Base-by-base conservation (phyloP, 2,888 invertebrate genomes). In the Hydroisotoma schaefferi region DNA sequence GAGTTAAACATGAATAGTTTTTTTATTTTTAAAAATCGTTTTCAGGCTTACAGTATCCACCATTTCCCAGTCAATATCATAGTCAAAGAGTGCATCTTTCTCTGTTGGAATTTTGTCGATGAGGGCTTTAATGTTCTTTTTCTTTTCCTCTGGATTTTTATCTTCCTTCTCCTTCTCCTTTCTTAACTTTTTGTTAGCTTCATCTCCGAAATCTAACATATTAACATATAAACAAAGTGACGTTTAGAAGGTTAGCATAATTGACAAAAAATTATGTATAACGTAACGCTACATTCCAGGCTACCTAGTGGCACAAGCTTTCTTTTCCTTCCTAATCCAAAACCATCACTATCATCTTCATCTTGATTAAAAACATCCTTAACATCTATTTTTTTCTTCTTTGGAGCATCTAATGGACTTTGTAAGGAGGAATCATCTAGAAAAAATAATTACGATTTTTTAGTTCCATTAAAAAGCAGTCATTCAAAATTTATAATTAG, bases 101-200 rank as follows among this genome's bases (percentile, higher is more conserved):
- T 90, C 93, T 8, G 97, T 98, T 62, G 99, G 99, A 76, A 99
- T 99, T 81, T 91, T 90, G 78, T 97, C 97, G 75, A 99, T 99
- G 72, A 99, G 85, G 68, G 89, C 89, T 81, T 98, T 98, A 74
- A 98, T 94, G 78, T 94, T 88, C 74, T 91, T 90, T 59, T 94
- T 83, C 78, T 98, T 98, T 78, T 99, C 99, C 78, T 99, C 97
- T 62, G 88, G 88, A 56, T 85, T 83, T 76, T 85, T 85, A 3
- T 69, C 81, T 76, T 86, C 84, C 75, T 87, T 82, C n/a, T n/a
- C n/a, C n/a, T n/a, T n/a, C n/a, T n/a, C n/a, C 40, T 20, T 15
- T 53, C 57, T 60, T 75, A 83, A 81, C 76, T 81, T 79, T 47
- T 70, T 73, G 26, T 64, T 68, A 1, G 58, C 44, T 57, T 84